Evolutionary conservation across 2,113 vertebrate species (phyloP), one percentile per base, ranked within the genome.

Genomic region (Ophthalmolycus amberensis): DNA sequence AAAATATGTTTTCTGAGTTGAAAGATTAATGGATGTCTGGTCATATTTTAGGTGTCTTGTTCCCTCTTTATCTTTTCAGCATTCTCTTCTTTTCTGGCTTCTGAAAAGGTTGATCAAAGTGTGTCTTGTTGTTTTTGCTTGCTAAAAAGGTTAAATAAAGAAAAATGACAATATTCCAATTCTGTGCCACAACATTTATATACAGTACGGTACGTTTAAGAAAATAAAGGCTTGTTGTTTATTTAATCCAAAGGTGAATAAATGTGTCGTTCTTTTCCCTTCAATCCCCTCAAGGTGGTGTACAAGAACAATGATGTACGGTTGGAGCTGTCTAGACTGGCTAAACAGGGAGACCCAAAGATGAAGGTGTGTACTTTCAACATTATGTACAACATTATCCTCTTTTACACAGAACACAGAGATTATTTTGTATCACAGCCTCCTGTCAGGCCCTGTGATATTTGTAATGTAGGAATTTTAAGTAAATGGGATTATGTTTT

Each of bases 251-350:
- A 79, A 82, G 38, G 22, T 69, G 56, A 75, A 82, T 65, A 72
- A 22, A 64, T 75, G 9, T 77, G 73, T 81, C 22, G 25, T 77
- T 85, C 16, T 74, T 54, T 27, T 22, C 58, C 16, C 37, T 27
- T 77, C 16, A 16, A 52, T 56, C 11, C 80, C 90, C 60, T 94
- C 48, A 94, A 99, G 98, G 98, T 99, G 87, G 97, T 99, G 12
- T 99, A 99, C 94, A 99, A 99, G 95, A 99, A 99, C 94, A 99
- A 99, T 0, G 98, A 99, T 81, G 98, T 99, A 75, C 95, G 98
- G 59, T 93, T 99, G 93, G 98, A 99, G 89, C 94, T 99, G 84
- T 99, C 98, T 78, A 95, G 98, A 85, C 97, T 99, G 90, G 97
- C 98, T 87, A 99, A 98, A 84, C 97, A 97, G 94, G 98, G 97